phyloP scores from a whole-genome alignment of 2,797 vertebrate species.

The Coregonus ussuriensis region DNA sequence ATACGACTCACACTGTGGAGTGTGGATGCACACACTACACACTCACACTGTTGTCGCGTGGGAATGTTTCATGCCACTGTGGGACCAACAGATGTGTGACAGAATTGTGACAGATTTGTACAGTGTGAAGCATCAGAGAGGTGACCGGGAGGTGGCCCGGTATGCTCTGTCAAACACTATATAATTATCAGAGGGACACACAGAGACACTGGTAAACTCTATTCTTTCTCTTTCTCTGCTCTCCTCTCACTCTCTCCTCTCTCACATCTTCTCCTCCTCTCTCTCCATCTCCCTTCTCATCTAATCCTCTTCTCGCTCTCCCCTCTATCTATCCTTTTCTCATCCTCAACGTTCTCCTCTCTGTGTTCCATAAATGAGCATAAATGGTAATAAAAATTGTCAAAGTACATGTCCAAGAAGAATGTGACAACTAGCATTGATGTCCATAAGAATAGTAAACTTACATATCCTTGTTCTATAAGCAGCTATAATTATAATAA shows the following conservation, averaged over 20 bases:
- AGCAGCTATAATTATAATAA: neutral
- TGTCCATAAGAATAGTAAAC: too few species aligned
- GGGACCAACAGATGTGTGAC: neutral
- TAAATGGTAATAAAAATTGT: neutral
- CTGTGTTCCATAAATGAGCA: neutral
- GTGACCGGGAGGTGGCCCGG: slow-evolving; percentile 27
- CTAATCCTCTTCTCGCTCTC: too few species aligned
- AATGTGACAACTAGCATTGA: too few species aligned
- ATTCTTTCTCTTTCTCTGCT: neutral
- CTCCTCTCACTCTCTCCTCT: neutral
- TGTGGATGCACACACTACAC: neutral
- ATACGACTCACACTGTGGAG: neutral
- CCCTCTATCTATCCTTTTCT: too few species aligned
- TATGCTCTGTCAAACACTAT: slow-evolving; percentile 16
- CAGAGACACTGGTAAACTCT: neutral
- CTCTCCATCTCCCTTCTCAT: too few species aligned
- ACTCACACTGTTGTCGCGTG: neutral
- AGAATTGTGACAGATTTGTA: slow-evolving; percentile 12
- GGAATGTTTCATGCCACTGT: neutral
- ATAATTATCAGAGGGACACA: neutral
- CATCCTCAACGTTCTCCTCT: too few species aligned
- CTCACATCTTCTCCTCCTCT: too few species aligned
- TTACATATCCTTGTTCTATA: neutral
- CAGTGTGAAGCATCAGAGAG: slow-evolving; percentile 26
- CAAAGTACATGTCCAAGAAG: neutral